Percentiles rank a stretch among this genome's conserved stretches.
phyloP scores from a whole-genome alignment of 2,888 invertebrate genomes.

The Phengaris arion region DNA sequence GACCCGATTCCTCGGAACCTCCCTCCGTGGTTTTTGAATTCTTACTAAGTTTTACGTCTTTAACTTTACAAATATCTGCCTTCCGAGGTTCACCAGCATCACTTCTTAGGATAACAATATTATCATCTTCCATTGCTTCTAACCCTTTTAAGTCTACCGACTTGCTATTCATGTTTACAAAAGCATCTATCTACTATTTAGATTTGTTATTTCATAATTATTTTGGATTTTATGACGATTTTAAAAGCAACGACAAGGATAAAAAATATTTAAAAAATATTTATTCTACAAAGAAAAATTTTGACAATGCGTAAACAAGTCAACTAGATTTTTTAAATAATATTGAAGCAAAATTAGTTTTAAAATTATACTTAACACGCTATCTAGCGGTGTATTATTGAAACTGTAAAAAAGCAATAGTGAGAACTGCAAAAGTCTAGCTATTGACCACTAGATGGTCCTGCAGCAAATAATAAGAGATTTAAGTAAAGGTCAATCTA shows the following conservation, averaged over 20 bases:
- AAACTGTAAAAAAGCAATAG: too few species aligned
- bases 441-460: too few species aligned
- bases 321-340: conserved; percentile 33
- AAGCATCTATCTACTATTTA: neutral
- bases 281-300: neutral
- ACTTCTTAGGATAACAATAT: neutral
- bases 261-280: neutral
- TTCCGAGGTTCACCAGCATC: conserved; percentile 4
- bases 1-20: neutral
- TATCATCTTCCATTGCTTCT: neutral
- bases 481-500: too few species aligned
- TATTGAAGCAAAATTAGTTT: too few species aligned
- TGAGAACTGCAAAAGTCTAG: too few species aligned
- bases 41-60: neutral
- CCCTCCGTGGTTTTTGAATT: neutral
- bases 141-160: neutral
- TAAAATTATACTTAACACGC: too few species aligned
- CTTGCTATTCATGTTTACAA: neutral
- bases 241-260: neutral
- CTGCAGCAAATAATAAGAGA: too few species aligned
- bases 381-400: too few species aligned
- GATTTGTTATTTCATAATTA: neutral
- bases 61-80: neutral
- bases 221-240: neutral
- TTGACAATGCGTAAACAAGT: neutral